These are phyloP conservation scores for Carapus acus DNA, from an alignment of 2,797 vertebrate species.

Conservation along the genomic window DNA sequence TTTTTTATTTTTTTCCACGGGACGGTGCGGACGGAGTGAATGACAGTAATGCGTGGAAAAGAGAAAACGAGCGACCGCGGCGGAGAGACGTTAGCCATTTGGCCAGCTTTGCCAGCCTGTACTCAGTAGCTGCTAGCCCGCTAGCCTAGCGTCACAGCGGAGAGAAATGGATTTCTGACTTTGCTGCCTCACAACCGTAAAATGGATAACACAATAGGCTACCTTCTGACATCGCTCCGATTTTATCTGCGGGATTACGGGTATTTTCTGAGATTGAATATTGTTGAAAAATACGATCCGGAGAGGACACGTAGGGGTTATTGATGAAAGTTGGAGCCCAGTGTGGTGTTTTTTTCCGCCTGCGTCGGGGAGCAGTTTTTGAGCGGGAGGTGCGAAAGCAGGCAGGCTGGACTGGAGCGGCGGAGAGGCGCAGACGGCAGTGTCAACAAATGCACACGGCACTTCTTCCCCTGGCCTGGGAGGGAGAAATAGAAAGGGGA, in stretches of 20 bases:
- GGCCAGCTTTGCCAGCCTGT: constrained; percentile 60
- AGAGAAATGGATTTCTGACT: constrained; percentile 48
- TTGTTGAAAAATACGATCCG: constrained; percentile 1
- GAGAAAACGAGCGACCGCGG: constrained; percentile 44
- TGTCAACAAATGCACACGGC: constrained; percentile 69
- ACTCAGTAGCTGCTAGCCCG: constrained; percentile 55
- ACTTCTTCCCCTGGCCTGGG: constrained; percentile 46
- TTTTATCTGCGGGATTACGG: constrained; percentile 20
- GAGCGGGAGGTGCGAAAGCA: constrained; percentile 76
- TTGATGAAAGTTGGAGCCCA: constrained; percentile 42
- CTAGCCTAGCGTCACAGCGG: constrained; percentile 59
- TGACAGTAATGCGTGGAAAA: constrained; percentile 29
- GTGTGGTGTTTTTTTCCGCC: constrained; percentile 41
- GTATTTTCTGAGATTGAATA: constrained; percentile 4
- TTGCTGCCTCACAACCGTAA: constrained; percentile 52
- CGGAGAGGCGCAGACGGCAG: constrained; percentile 53
- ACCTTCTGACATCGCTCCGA: constrained; percentile 30
- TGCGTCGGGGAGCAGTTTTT: constrained; percentile 65
- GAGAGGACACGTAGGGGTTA: constrained; percentile 6
- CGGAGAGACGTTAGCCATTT: constrained; percentile 69
- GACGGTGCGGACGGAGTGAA: constrained; percentile 8
- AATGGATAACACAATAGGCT: constrained; percentile 28
- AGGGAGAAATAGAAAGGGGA: constrained; percentile 50
- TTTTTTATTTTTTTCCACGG: constrained; percentile 27
- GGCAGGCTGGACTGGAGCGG: constrained; percentile 52